phyloP scores from a whole-genome alignment of 2,797 vertebrate species.

The Prunella strophiata region DNA sequence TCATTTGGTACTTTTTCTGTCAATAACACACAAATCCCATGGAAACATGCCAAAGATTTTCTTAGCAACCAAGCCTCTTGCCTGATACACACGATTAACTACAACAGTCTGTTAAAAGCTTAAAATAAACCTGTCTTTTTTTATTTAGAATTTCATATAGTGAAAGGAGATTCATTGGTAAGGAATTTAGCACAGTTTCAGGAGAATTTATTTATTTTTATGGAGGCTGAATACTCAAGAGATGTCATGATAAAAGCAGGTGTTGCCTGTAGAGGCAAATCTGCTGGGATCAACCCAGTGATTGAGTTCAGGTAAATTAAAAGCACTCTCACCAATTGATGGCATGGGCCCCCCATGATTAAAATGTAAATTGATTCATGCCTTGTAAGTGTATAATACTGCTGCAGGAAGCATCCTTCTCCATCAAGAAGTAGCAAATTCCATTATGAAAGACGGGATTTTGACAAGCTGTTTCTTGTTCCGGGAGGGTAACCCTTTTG shows the following conservation, averaged over 20 bases:
- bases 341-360: background rate
- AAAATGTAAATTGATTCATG: conserved; percentile 36
- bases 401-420: conserved; percentile 3
- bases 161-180: conserved; percentile 67
- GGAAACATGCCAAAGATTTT: conserved; percentile 76
- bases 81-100: conserved; percentile 69
- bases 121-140: conserved; percentile 78
- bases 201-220: conserved; percentile 67
- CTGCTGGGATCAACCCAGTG: conserved; percentile 7
- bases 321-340: conserved; percentile 3
- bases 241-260: background rate
- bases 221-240: conserved; percentile 49
- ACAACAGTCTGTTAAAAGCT: conserved; percentile 73
- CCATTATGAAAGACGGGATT: background rate
- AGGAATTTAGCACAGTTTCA: conserved; percentile 69
- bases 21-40: conserved; percentile 63
- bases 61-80: conserved; percentile 77
- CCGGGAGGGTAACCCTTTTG: background rate
- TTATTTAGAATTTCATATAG: conserved; percentile 75
- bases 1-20: conserved; percentile 59
- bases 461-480: background rate
- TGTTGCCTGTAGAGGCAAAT: background rate
- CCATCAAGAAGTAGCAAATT: background rate
- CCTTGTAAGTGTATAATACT: background rate
- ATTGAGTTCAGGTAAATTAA: conserved; percentile 57